phyloP scores from a whole-genome alignment of 1,140 invertebrate species.

The Diabrotica undecimpunctata region DNA sequence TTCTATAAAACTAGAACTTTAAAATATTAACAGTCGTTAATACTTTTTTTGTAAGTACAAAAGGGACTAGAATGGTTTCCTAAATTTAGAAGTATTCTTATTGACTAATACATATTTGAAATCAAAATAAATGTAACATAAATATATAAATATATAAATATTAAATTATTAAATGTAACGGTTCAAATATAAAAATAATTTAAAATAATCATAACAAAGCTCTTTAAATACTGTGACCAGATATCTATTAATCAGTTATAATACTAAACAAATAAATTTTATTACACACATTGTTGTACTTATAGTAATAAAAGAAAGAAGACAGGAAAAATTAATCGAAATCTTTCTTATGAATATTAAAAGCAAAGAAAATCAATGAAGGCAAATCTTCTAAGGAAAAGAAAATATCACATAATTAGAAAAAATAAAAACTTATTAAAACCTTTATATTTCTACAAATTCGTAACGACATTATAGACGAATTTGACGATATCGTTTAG shows the following conservation, averaged over 20 bases:
- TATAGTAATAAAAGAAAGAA: too few relatives aligned
- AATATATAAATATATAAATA: too few relatives aligned
- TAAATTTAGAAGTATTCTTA: background rate
- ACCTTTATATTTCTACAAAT: too few relatives aligned
- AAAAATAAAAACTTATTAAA: too few relatives aligned
- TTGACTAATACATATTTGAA: background rate
- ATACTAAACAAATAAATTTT: background rate
- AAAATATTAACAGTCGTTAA: slow-evolving; percentile 1
- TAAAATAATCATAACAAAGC: background rate
- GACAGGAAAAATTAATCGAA: too few relatives aligned
- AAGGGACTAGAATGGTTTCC: slow-evolving; percentile 6
- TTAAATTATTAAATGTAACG: background rate
- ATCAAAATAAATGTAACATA: background rate
- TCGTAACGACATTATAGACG: too few relatives aligned
- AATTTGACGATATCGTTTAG: too few relatives aligned
- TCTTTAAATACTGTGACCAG: background rate
- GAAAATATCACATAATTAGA: too few relatives aligned
- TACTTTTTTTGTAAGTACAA: slow-evolving; percentile 7
- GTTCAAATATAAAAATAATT: background rate
- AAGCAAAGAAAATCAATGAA: too few relatives aligned
- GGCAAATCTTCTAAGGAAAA: too few relatives aligned
- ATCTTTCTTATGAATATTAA: too few relatives aligned
- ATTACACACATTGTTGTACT: too few relatives aligned
- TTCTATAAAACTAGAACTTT: slow-evolving; percentile 12
- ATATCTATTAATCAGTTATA: background rate